Percentiles rank a stretch among this genome's conserved stretches.
Evolutionary conservation across 1,140 invertebrate genomes (phyloP).

Genomic region (Drosophila ercepeae): DNA sequence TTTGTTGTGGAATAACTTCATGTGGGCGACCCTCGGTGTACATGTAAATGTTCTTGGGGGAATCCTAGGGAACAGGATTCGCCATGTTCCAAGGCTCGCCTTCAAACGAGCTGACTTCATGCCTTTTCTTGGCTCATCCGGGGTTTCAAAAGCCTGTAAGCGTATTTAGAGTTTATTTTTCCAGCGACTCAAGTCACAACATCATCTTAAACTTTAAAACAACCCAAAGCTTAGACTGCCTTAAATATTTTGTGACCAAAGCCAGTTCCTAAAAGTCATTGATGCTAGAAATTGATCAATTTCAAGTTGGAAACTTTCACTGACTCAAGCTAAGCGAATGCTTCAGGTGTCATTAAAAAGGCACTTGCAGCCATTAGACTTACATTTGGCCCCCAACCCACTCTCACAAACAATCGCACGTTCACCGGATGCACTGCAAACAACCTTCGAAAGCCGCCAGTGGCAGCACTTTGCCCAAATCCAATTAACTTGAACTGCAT

Average conservation of each 20-base stretch:
- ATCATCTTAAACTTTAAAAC: background rate
- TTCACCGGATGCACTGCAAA: slow-evolving; percentile 9
- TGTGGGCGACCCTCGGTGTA: slow-evolving; percentile 33
- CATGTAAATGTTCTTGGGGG: slow-evolving; percentile 58
- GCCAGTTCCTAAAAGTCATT: slow-evolving; percentile 22
- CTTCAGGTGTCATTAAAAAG: slow-evolving; percentile 59
- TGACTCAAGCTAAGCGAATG: slow-evolving; percentile 36
- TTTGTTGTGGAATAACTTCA: slow-evolving; percentile 69
- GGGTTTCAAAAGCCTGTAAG: slow-evolving; percentile 1
- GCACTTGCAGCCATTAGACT: slow-evolving; percentile 62
- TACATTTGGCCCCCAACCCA: slow-evolving; percentile 37
- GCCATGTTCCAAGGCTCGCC: slow-evolving; percentile 18
- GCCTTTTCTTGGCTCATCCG: slow-evolving; percentile 7
- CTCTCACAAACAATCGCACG: slow-evolving; percentile 2
- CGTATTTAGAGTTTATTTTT: background rate
- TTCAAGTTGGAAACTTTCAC: slow-evolving; percentile 16
- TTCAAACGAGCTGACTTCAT: slow-evolving; percentile 51
- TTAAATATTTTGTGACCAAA: slow-evolving; percentile 3
- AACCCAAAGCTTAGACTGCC: background rate
- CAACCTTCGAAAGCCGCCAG: slow-evolving; percentile 59
- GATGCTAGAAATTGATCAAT: slow-evolving; percentile 7
- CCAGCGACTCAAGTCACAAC: too few species aligned
- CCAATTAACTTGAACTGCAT: slow-evolving; percentile 78
- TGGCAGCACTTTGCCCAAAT: slow-evolving; percentile 73
- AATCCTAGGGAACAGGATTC: background rate